Percentiles rank a stretch among this genome's conserved stretches.
Conservation (phyloP, 2,113 vertebrate genomes). For the Alosa alosa region DNA sequence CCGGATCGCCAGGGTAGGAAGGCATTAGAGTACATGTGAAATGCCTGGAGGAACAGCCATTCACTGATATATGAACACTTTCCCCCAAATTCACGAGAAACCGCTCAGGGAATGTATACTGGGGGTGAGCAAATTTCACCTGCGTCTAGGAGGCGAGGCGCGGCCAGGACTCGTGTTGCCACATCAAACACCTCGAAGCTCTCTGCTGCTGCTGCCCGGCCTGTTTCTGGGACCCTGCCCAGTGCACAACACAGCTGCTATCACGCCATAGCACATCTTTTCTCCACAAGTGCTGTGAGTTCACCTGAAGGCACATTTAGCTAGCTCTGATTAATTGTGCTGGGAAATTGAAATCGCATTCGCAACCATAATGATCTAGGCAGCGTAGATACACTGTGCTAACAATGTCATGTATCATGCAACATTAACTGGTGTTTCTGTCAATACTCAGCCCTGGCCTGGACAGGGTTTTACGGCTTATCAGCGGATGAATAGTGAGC, state of each 20-base stretch:
- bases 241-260: not conserved
- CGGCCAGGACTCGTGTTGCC: not conserved
- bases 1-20: not conserved
- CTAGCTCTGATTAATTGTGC: not conserved
- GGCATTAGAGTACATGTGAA: not conserved
- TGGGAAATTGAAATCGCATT: not conserved
- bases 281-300: too few relatives aligned
- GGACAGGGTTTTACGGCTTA: constrained; percentile 3
- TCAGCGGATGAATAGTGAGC: not conserved
- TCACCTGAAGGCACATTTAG: not conserved
- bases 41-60: not conserved
- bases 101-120: not conserved
- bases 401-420: not conserved
- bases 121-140: not conserved
- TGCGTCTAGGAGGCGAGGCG: not conserved
- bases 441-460: not conserved
- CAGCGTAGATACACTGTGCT: not conserved
- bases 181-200: not conserved
- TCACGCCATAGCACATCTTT: not conserved
- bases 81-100: not conserved
- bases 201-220: not conserved
- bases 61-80: not conserved
- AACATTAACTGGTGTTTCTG: not conserved
- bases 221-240: not conserved
- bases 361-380: not conserved